phyloP scores from a whole-genome alignment of 1,140 invertebrate species.

The Solenopsis invicta region DNA sequence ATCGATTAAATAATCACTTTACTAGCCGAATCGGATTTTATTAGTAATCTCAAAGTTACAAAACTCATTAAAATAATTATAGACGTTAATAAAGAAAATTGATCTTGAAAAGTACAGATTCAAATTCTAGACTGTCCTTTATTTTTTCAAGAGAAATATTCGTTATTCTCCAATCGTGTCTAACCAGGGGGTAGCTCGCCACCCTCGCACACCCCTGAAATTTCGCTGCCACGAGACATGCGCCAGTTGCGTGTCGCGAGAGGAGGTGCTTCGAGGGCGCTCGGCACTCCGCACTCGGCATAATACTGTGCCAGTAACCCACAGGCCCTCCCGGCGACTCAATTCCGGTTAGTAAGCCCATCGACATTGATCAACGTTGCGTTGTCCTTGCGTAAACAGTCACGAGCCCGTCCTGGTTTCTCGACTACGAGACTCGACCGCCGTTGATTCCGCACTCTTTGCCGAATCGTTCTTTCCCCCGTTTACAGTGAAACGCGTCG shows the following conservation, averaged over 20 bases:
- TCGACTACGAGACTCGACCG: neutral
- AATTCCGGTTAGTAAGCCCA: conserved; percentile 84
- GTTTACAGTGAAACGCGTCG: neutral
- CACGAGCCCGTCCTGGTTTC: neutral
- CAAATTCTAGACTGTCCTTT: no score
- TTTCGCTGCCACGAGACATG: conserved; percentile 78
- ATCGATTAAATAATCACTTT: no score
- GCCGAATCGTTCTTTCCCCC: neutral
- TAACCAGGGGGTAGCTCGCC: conserved; percentile 18
- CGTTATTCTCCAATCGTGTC: neutral
- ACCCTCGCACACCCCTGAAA: conserved; percentile 58
- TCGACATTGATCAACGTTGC: conserved; percentile 68
- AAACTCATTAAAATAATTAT: no score
- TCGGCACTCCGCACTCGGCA: conserved; percentile 80
- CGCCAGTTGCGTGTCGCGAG: conserved; percentile 78
- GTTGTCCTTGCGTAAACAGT: conserved; percentile 69
- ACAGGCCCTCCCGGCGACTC: conserved; percentile 82
- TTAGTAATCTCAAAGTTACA: no score
- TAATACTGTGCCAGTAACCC: conserved; percentile 85
- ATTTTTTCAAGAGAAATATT: neutral
- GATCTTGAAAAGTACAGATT: no score
- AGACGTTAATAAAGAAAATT: no score
- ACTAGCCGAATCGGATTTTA: no score
- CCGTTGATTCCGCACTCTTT: neutral
- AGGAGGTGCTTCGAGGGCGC: conserved; percentile 76